Evolutionary conservation across 2,888 invertebrate species (phyloP).

Genomic region (Neoascia interrupta): DNA sequence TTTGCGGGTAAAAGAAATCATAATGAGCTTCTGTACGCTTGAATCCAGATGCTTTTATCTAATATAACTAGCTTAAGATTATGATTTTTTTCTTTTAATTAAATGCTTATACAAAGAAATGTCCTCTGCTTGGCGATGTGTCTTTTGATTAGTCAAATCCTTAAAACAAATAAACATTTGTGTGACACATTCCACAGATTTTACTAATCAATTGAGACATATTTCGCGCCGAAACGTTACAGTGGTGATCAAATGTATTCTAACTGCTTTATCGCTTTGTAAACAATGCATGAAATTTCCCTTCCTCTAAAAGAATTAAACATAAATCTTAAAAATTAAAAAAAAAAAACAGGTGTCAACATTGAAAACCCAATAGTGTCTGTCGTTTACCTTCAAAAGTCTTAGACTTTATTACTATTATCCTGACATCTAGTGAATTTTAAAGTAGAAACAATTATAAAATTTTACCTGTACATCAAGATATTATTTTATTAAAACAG

Average conservation of each 20-base stretch:
- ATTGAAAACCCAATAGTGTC: too few species aligned
- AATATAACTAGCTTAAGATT: slow-evolving; percentile 55
- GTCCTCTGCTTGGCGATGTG: slow-evolving; percentile 63
- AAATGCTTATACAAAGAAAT: slow-evolving; percentile 42
- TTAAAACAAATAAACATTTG: background rate
- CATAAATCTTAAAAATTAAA: too few species aligned
- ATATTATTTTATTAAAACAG: too few species aligned
- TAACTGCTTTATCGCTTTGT: slow-evolving; percentile 64
- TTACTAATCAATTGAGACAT: slow-evolving; percentile 44
- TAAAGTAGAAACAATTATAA: too few species aligned
- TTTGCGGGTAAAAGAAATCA: slow-evolving; percentile 39
- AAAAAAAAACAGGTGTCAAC: too few species aligned
- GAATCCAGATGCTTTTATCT: slow-evolving; percentile 56
- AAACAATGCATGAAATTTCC: slow-evolving; percentile 62
- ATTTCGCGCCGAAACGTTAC: slow-evolving; percentile 69
- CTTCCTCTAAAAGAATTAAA: too few species aligned
- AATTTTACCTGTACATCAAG: too few species aligned
- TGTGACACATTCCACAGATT: background rate
- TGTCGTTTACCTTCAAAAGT: too few species aligned
- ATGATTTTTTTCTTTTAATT: slow-evolving; percentile 17
- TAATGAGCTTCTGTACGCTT: slow-evolving; percentile 61
- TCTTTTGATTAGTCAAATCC: slow-evolving; percentile 45
- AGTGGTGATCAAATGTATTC: slow-evolving; percentile 71
- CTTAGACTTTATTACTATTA: too few species aligned
- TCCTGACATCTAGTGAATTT: too few species aligned